These are phyloP conservation scores for Azemiops feae DNA, from an alignment of 2,113 vertebrate species.

Conservation along the genomic window DNA sequence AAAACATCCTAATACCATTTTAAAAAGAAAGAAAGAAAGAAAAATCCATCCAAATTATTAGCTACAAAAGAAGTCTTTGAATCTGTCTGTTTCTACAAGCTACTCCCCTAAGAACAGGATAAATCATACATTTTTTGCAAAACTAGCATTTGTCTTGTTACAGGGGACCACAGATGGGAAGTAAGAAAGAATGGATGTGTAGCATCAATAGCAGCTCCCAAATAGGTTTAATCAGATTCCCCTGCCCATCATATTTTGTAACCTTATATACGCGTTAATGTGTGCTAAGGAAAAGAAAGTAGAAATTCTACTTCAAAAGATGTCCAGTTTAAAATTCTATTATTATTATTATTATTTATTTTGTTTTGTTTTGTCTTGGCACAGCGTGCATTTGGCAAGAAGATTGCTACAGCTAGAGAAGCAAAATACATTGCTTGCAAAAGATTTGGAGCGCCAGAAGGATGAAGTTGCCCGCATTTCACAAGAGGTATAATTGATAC, in stretches of 20 bases:
- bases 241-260: neutral
- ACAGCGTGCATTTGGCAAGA: slow-evolving; percentile 94
- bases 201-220: neutral
- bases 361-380: slow-evolving; percentile 56
- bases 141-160: neutral
- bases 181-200: too few relatives aligned
- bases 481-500: slow-evolving; percentile 81
- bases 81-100: neutral
- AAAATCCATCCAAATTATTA: neutral
- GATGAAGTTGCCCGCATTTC: slow-evolving; percentile 80
- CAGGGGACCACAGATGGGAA: neutral
- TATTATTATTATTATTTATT: slow-evolving; percentile 33
- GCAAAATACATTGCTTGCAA: slow-evolving; percentile 87
- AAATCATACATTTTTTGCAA: neutral
- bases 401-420: slow-evolving; percentile 93
- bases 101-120: neutral
- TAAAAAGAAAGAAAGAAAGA: neutral
- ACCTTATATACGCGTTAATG: neutral
- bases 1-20: neutral
- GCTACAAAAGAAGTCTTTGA: neutral
- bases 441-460: slow-evolving; percentile 85
- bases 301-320: slow-evolving; percentile 46
- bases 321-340: slow-evolving; percentile 39
- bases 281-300: slow-evolving; percentile 36
- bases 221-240: neutral